These are phyloP conservation scores for Arothron firmamentum DNA, from an alignment of 2,113 vertebrate genomes.

Conservation along the genomic window DNA sequence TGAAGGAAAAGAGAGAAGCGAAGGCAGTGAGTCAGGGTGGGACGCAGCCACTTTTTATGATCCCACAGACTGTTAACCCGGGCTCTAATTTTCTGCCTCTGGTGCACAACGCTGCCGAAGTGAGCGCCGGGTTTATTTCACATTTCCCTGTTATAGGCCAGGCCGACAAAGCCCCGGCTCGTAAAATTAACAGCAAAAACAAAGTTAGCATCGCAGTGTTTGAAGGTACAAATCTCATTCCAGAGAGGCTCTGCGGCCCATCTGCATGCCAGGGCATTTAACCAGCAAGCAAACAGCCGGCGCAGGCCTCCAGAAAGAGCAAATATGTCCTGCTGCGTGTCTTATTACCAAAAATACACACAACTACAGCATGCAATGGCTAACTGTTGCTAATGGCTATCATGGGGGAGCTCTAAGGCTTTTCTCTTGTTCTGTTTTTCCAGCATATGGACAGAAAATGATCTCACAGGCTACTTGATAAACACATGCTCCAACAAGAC, in stretches of 20 bases:
- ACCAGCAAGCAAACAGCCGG: conserved; percentile 41
- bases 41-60: conserved; percentile 54
- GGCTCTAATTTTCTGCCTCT: conserved; percentile 47
- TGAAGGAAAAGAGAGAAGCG: conserved; percentile 15
- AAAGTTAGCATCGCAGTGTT: conserved; percentile 25
- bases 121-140: conserved; percentile 44
- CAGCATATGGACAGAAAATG: conserved; percentile 47
- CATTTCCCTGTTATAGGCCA: conserved; percentile 46
- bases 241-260: conserved; percentile 50
- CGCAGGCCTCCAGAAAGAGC: conserved; percentile 12
- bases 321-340: conserved; percentile 45
- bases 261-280: conserved; percentile 40
- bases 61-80: conserved; percentile 44
- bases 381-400: conserved; percentile 32
- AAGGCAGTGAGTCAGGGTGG: conserved; percentile 31
- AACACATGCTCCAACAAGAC: conserved; percentile 47
- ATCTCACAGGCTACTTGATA: conserved; percentile 50
- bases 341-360: conserved; percentile 28
- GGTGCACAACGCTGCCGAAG: conserved; percentile 24
- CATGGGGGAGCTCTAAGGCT: conserved; percentile 44
- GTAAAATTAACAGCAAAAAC: conserved; percentile 54
- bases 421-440: conserved; percentile 23
- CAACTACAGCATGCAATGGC: conserved; percentile 35
- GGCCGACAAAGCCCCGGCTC: conserved; percentile 39
- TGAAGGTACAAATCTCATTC: conserved; percentile 40